phyloP scores from a whole-genome alignment of 1,140 invertebrate genomes.

The Tribolium castaneum region DNA sequence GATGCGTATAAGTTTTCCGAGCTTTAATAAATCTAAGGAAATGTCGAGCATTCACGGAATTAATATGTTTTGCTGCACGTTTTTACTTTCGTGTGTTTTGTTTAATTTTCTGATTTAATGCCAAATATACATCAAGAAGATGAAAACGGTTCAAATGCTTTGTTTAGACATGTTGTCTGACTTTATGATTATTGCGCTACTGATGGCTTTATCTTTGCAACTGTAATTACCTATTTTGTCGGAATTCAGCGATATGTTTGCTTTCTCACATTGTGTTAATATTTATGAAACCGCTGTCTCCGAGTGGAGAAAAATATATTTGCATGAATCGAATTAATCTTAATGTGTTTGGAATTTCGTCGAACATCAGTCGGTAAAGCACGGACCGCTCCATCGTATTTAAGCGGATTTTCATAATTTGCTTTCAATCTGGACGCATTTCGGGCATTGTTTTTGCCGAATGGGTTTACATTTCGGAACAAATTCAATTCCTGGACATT shows the following conservation, averaged over 20 bases:
- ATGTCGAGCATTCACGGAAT: conserved; percentile 11
- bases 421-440: background rate
- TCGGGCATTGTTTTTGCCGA: background rate
- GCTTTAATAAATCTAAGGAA: conserved; percentile 11
- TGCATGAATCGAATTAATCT: conserved; percentile 14
- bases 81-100: conserved; percentile 26
- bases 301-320: conserved; percentile 9
- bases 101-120: conserved; percentile 35
- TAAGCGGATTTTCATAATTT: conserved; percentile 25
- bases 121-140: conserved; percentile 24
- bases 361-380: conserved; percentile 12
- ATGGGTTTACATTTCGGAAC: background rate
- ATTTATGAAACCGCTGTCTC: background rate
- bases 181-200: conserved; percentile 30
- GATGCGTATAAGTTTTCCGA: background rate
- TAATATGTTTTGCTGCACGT: conserved; percentile 18
- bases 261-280: conserved; percentile 20
- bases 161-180: conserved; percentile 13
- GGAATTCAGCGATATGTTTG: conserved; percentile 22
- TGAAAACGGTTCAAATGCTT: conserved; percentile 6
- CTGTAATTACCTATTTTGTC: conserved; percentile 23
- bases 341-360: conserved; percentile 23
- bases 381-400: background rate
- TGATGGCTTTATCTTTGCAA: conserved; percentile 27
- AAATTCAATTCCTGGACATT: background rate